Evolutionary conservation across 2,888 invertebrate species (phyloP), one percentile per base, ranked within the genome.

Genomic region (Ethmia dodecea): DNA sequence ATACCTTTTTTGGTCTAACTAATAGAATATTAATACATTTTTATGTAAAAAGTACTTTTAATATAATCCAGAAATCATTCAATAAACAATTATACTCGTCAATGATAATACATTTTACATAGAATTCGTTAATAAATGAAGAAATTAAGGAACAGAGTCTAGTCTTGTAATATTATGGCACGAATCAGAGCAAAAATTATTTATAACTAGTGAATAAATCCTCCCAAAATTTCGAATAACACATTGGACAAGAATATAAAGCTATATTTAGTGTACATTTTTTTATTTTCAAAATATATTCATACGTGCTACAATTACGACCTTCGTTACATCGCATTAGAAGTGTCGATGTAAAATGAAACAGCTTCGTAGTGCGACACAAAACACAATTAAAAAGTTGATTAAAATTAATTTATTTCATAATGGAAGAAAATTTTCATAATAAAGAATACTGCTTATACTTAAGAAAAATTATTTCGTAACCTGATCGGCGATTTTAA

Each of bases 101-200:
- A n/a, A n/a, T n/a, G n/a, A n/a, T n/a, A n/a, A n/a, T n/a, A n/a
- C n/a, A n/a, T n/a, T n/a, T n/a, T n/a, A n/a, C n/a, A n/a, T n/a
- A n/a, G n/a, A n/a, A n/a, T n/a, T n/a, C n/a, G 3, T 22, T 22
- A 22, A 22, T 20, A 20, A 4, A 22, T 3, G 24, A 12, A 32
- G 27, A 14, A n/a, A 38, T 20, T 25, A 38, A 39, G 39, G 37
- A 39, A 32, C 42, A 42, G 42, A 37, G 22, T n/a, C 8, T n/a
- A 22, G 16, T 20, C 20, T 20, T 11, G 8, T 5, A 3, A 28
- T 28, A n/a, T 14, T 53, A 53, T 53, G 52, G 52, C 52, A 53
- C 52, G 26, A 46, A 45, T 42, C 37, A 40, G 38, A 46, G 41
- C 43, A 38, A 42, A 43, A 35, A 40, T 15, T 11, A 29, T 10